Evolutionary conservation across 2,888 invertebrate genomes (phyloP), one percentile per base, ranked within the genome.

Genomic region (Priocnemis perturbator): DNA sequence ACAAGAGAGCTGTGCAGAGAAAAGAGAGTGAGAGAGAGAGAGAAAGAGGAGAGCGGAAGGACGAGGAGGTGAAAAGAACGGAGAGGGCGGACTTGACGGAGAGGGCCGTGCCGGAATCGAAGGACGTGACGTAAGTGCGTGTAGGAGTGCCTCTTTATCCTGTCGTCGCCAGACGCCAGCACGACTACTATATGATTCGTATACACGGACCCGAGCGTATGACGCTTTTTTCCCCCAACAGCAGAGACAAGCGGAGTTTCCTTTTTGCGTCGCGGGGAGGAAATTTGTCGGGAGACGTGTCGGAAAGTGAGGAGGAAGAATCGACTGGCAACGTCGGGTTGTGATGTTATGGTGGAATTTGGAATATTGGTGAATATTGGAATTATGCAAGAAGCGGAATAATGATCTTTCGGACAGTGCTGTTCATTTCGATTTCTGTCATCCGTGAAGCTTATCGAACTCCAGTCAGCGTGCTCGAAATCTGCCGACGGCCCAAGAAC

Each of bases 51-150:
- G 26, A 57, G 45, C 15, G 17, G 26, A 37, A 57, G 20, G n/a
- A 17, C 17, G 37, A 57, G 57, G 60, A 21, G 60, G 7, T 50
- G 19, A 50, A 19, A 47, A 48, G 15, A 65, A 56, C 64, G 60
- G 48, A 62, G 64, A 72, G 56, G 48, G 68, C 67, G 71, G 44
- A 17, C 50, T 17, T 50, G 50, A 19, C 17, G 50, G n/a, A 19
- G 50, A 50, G 19, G 17, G n/a, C 17, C 50, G 19, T 17, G n/a
- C 47, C 30, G 63, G 69, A 70, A 74, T 71, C 76, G 79, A 81
- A 83, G 83, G 82, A 85, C 82, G 83, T 83, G 86, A 84, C 85
- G 81, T 83, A 84, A 85, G 83, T 85, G 82, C 83, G 81, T 82
- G 83, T 81, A 84, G 81, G 76, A 85, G 83, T 80, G 78, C 78